Percentiles rank a stretch among this genome's conserved stretches.
phyloP scores from a whole-genome alignment of 2,888 invertebrate genomes.

The Mantis religiosa region DNA sequence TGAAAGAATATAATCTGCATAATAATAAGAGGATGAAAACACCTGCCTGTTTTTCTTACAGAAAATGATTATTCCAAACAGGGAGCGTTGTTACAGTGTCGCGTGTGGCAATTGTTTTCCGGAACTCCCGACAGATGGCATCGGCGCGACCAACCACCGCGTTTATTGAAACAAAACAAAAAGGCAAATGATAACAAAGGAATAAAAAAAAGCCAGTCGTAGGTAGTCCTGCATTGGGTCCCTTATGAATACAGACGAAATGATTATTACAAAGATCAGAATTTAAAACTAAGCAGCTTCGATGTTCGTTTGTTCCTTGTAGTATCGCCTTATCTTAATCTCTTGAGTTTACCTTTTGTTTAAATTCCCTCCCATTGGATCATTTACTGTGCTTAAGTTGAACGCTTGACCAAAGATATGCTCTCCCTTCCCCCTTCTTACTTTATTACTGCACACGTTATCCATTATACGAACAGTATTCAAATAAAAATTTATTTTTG shows the following conservation, averaged over 20 bases:
- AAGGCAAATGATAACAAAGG: not conserved
- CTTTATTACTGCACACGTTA: no score
- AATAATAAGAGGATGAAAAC: not conserved
- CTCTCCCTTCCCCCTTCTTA: no score
- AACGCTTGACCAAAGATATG: not conserved
- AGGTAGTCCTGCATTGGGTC: not conserved
- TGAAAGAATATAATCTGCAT: not conserved
- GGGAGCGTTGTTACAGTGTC: not conserved
- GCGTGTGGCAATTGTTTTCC: not conserved
- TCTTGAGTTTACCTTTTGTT: not conserved
- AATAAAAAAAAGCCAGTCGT: not conserved
- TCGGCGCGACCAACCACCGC: not conserved
- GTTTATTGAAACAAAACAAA: not conserved
- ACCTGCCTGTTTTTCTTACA: not conserved
- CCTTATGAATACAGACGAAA: not conserved
- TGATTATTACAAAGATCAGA: not conserved
- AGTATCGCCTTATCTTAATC: not conserved
- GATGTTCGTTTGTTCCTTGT: not conserved
- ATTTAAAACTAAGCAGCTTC: slow-evolving; percentile 1
- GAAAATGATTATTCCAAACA: not conserved
- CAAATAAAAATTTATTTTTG: no score
- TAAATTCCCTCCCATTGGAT: not conserved
- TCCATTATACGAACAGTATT: no score
- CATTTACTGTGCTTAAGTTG: not conserved
- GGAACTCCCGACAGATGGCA: not conserved